Evolutionary conservation across 2,888 invertebrate genomes (phyloP), one percentile per base, ranked within the genome.

Genomic region (Dryococelus australis): DNA sequence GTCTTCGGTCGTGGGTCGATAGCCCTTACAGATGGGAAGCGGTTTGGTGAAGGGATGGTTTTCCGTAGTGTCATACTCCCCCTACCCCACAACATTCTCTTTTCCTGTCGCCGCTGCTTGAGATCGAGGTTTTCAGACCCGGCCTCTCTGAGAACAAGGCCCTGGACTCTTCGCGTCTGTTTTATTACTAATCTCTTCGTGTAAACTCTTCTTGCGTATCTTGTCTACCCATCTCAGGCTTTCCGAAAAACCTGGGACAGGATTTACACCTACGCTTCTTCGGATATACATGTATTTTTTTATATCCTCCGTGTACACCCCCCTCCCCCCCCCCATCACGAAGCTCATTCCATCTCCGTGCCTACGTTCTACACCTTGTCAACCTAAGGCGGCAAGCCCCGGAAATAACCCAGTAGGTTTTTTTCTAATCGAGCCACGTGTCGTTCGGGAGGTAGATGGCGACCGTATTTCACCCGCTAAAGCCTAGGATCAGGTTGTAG

Each of bases 121-220:
- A 65, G 65, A 24, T 65, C 65, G 65, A 65, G 16, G 65, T 65
- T n/a, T 65, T 24, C 65, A n/a, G 20, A 20, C 65, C 65, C 65
- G 65, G 24, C 24, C 65, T 24, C 65, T 24, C 65, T 10, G n/a
- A n/a, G 20, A 65, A n/a, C 65, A 65, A 16, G 65, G n/a, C 65
- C n/a, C 24, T 65, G 65, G 65, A 65, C 65, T 65, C 65, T n/a
- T 65, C 65, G n/a, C n/a, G 65, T 65, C 65, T 65, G 65, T 65
- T 65, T 65, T 65, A 65, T 65, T 65, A n/a, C 65, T 24, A 65
- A 65, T 65, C 20, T 65, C 65, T 24, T n/a, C 13, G 65, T 65
- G 65, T 65, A 65, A n/a, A 16, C 20, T 65, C 16, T 65, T 20
- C 65, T n/a, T 8, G 65, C 24, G 65, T 65, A 65, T 65, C 65